These are phyloP conservation scores for Oedothorax gibbosus DNA, from an alignment of 1,140 invertebrate species.

Conservation along the genomic window DNA sequence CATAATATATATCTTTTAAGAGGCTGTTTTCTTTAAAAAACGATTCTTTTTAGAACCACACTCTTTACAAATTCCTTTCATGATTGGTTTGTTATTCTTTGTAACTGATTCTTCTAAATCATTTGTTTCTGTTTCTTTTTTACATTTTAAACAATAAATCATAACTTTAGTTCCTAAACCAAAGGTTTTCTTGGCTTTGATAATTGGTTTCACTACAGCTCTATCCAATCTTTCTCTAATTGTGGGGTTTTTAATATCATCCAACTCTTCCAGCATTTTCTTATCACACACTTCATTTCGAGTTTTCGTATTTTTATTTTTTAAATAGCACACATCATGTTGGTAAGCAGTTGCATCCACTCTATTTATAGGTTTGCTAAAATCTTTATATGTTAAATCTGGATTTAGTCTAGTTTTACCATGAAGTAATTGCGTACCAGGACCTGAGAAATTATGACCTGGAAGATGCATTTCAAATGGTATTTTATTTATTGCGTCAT, in stretches of 20 bases:
- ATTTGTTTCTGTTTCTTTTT: not conserved
- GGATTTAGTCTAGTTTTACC: slow-evolving; percentile 60
- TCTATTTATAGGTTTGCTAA: slow-evolving; percentile 2
- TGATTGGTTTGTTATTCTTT: slow-evolving; percentile 28
- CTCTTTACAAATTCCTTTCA: slow-evolving; percentile 18
- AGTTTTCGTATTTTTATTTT: slow-evolving; percentile 64
- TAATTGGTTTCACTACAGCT: slow-evolving; percentile 42
- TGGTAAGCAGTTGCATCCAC: slow-evolving; percentile 69
- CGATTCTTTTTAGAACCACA: slow-evolving; percentile 18
- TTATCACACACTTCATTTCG: slow-evolving; percentile 68
- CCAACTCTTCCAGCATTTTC: slow-evolving; percentile 62
- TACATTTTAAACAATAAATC: slow-evolving; percentile 47
- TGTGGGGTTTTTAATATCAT: slow-evolving; percentile 17
- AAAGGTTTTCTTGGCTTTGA: slow-evolving; percentile 39
- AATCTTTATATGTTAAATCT: slow-evolving; percentile 15
- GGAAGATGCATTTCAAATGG: slow-evolving; percentile 32
- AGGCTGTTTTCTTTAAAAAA: slow-evolving; percentile 26
- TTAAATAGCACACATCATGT: slow-evolving; percentile 70
- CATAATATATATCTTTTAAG: slow-evolving; percentile 11
- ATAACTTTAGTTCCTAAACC: slow-evolving; percentile 8
- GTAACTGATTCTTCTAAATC: not conserved
- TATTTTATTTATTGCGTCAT: not conserved
- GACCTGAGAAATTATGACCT: not conserved
- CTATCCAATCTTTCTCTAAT: slow-evolving; percentile 7
- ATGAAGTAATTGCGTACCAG: slow-evolving; percentile 27